Percentiles rank a stretch among this genome's conserved stretches.
phyloP scores from a whole-genome alignment of 2,113 vertebrate genomes.

The Bucco capensis region DNA sequence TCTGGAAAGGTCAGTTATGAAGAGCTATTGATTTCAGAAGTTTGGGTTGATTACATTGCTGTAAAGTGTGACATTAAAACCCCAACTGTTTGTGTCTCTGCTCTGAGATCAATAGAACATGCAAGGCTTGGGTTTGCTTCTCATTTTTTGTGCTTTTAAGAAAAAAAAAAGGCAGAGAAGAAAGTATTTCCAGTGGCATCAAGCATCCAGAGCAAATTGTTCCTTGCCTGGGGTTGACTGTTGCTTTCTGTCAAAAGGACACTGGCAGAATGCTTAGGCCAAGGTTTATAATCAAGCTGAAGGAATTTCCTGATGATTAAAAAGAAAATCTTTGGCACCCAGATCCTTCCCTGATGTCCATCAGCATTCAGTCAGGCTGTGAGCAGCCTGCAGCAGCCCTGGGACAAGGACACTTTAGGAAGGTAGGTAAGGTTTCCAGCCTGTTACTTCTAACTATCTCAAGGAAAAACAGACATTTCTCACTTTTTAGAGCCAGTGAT shows the following conservation, averaged over 20 bases:
- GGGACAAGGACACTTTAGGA: not conserved
- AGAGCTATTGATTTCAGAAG: slow-evolving; percentile 64
- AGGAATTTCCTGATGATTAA: not conserved
- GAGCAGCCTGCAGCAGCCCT: not conserved
- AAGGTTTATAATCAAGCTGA: not conserved
- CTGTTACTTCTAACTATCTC: not conserved
- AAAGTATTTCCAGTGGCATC: not conserved
- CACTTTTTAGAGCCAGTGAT: not conserved
- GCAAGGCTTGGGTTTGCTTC: not conserved
- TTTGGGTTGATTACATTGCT: slow-evolving; percentile 20
- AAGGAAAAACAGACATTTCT: not conserved
- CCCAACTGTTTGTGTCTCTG: not conserved
- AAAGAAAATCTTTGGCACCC: not conserved
- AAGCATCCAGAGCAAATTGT: not conserved
- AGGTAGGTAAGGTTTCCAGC: not conserved
- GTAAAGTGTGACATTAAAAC: slow-evolving; percentile 2
- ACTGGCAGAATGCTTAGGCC: not conserved
- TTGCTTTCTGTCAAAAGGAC: not conserved
- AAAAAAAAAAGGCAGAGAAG: not conserved
- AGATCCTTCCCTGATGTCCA: not conserved
- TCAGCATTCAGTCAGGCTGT: not conserved
- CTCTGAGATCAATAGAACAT: not conserved
- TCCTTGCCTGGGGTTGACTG: not conserved
- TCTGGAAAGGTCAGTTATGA: slow-evolving; percentile 62
- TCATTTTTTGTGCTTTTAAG: not conserved